Evolutionary conservation across 2,888 invertebrate species (phyloP).

Genomic region (Erynnis tages): DNA sequence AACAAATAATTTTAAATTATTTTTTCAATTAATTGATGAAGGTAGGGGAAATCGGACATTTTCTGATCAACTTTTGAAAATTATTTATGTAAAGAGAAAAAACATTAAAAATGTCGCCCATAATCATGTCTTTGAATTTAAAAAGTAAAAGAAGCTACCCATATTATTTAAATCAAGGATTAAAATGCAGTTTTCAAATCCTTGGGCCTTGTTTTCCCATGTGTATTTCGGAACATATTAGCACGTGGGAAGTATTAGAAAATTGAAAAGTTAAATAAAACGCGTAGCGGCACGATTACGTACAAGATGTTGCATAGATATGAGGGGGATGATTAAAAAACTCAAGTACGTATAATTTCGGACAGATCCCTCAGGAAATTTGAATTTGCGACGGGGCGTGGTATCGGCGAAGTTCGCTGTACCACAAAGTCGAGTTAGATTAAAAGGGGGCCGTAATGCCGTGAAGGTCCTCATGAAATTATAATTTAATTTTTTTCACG

Average conservation of each 20-base stretch:
- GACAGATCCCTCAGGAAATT: slow-evolving; percentile 36
- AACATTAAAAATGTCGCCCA: no score
- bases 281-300: background rate
- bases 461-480: slow-evolving; percentile 70
- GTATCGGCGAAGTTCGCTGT: slow-evolving; percentile 48
- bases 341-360: slow-evolving; percentile 16
- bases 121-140: no score
- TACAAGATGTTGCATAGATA: slow-evolving; percentile 21
- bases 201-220: no score
- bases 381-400: slow-evolving; percentile 46
- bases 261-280: background rate
- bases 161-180: no score
- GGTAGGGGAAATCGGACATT: no score
- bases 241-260: background rate
- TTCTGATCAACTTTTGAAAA: no score
- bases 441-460: slow-evolving; percentile 62
- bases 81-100: no score
- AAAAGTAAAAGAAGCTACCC: no score
- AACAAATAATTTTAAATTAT: no score
- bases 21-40: no score
- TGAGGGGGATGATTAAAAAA: slow-evolving; percentile 22
- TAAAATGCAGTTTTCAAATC: no score
- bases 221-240: no score
- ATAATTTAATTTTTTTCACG: slow-evolving; percentile 69
- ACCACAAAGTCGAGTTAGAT: slow-evolving; percentile 44